Percentiles rank a stretch among this genome's conserved stretches.
These are phyloP conservation scores for Cephalopterus ornatus DNA, from an alignment of 2,113 vertebrate genomes.

Conservation along the genomic window DNA sequence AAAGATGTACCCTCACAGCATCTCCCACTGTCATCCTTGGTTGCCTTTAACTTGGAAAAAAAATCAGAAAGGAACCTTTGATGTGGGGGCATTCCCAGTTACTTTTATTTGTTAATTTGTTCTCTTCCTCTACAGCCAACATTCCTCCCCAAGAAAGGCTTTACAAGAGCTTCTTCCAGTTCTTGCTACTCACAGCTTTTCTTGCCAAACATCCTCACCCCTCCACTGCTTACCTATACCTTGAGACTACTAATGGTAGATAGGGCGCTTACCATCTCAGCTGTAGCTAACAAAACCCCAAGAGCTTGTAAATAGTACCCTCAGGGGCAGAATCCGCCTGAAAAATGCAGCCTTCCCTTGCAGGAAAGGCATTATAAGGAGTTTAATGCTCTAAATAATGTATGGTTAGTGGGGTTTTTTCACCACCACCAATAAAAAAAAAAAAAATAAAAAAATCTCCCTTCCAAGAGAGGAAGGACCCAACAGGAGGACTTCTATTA, in stretches of 20 bases:
- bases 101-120: not conserved
- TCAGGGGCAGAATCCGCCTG: not conserved
- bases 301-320: not conserved
- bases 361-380: not conserved
- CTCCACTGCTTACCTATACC: not conserved
- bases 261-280: not conserved
- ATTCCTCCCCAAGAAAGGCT: not conserved
- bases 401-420: not conserved
- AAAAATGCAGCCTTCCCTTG: not conserved
- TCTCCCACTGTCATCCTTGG: not conserved
- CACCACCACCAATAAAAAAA: no score
- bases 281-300: not conserved
- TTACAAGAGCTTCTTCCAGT: not conserved
- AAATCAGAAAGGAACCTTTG: not conserved
- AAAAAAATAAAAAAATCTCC: no score
- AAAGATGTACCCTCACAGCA: not conserved
- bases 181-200: not conserved
- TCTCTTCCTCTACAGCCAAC: not conserved
- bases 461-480: not conserved
- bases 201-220: not conserved
- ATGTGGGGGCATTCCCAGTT: fast-evolving
- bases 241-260: not conserved
- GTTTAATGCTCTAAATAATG: not conserved
- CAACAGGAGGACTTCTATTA: not conserved
- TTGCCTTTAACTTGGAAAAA: not conserved